Evolutionary conservation across 1,140 invertebrate species (phyloP).

Genomic region (Nasonia giraulti): DNA sequence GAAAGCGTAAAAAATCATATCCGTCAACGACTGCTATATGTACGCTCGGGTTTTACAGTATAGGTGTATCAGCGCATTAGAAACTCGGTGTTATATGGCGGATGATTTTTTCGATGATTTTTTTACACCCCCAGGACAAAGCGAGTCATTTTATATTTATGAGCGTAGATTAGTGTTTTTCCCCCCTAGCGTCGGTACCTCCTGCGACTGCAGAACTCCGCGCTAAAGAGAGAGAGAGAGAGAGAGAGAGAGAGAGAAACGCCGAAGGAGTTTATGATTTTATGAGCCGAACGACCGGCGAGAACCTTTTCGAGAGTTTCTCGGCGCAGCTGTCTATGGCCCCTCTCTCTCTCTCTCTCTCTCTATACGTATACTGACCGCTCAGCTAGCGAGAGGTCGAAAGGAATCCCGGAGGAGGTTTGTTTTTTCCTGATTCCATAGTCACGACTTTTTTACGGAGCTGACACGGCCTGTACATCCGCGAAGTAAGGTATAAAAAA

Average conservation of each 20-base stretch:
- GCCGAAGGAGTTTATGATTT: conserved; percentile 50
- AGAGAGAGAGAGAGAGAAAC: conserved; percentile 24
- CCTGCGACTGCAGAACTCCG: not conserved
- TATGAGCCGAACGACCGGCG: conserved; percentile 34
- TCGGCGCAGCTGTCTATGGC: not conserved
- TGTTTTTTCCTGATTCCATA: no score
- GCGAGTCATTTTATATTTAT: conserved; percentile 62
- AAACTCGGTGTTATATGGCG: not conserved
- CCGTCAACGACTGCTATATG: not conserved
- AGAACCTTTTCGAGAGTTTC: not conserved
- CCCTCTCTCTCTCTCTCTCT: no score
- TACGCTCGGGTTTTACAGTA: conserved; percentile 14
- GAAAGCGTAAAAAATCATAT: no score
- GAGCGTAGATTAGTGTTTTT: conserved; percentile 59
- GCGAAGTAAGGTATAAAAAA: no score
- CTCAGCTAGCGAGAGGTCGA: not conserved
- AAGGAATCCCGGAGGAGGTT: not conserved
- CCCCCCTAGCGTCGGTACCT: not conserved
- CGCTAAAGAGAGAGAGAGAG: not conserved
- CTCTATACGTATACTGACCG: not conserved
- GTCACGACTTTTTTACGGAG: no score
- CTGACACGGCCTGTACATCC: no score
- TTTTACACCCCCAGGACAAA: conserved; percentile 62
- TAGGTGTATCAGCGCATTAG: no score
- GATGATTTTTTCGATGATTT: conserved; percentile 63